Conservation (phyloP, 2,113 vertebrate genomes). For the Rallus limicola region DNA sequence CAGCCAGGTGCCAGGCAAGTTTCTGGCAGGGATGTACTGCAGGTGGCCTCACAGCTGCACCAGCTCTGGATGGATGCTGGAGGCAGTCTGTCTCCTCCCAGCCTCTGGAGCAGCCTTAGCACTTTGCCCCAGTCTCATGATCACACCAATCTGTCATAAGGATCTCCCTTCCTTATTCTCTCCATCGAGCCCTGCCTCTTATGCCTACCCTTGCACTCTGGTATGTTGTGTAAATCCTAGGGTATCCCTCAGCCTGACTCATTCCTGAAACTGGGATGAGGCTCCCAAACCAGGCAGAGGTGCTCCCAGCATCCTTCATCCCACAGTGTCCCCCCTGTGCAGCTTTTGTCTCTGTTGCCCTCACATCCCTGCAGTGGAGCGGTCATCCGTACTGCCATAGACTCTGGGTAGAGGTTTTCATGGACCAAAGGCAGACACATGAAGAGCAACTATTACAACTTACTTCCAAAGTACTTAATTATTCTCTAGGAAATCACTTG, state of each 20-base stretch:
- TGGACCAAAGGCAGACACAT: background rate
- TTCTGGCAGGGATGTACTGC: background rate
- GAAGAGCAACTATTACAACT: background rate
- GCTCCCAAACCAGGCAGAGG: background rate
- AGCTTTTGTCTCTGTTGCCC: background rate
- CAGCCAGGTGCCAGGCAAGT: background rate
- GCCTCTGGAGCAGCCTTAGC: background rate
- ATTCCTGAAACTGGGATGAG: rapidly evolving
- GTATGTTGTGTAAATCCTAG: background rate
- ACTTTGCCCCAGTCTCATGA: background rate
- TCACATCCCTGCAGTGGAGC: rapidly evolving
- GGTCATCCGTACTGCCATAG: rapidly evolving
- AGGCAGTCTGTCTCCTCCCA: background rate
- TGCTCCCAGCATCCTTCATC: background rate
- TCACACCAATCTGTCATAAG: rapidly evolving
- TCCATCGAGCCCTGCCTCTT: background rate
- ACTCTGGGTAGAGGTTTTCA: rapidly evolving
- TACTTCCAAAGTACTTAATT: rapidly evolving
- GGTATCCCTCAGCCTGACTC: background rate
- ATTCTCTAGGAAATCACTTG: rapidly evolving
- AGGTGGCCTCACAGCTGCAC: background rate
- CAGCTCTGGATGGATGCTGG: background rate
- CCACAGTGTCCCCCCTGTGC: too few species aligned
- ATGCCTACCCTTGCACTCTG: background rate
- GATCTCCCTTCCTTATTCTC: background rate